A percentile compares a stretch with the other conserved stretches of the same genome.
These are phyloP conservation scores for Mesorhabditis spiculigera DNA, from an alignment of 2,888 invertebrate species.

Conservation along the genomic window DNA sequence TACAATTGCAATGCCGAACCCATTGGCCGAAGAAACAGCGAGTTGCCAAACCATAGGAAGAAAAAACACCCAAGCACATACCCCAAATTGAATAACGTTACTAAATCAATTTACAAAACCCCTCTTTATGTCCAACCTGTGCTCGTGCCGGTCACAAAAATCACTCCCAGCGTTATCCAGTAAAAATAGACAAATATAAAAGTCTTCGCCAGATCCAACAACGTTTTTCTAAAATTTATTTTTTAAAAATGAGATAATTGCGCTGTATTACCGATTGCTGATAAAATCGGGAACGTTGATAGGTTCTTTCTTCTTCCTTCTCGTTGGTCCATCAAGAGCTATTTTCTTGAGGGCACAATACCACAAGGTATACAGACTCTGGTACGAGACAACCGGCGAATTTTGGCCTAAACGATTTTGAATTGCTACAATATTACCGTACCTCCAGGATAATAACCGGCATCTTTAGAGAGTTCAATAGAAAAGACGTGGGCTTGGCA, in stretches of 20 bases:
- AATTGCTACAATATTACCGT: neutral
- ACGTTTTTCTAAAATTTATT: neutral
- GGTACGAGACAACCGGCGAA: neutral
- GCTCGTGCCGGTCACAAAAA: conserved; percentile 90
- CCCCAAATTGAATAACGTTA: conserved; percentile 88
- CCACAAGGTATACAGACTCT: neutral
- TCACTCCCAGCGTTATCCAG: conserved; percentile 88
- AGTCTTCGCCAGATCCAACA: conserved; percentile 60
- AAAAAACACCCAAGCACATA: conserved; percentile 91
- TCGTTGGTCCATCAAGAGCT: neutral
- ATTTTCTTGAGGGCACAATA: conserved; percentile 62
- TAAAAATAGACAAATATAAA: conserved; percentile 81
- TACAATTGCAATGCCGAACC: conserved; percentile 19
- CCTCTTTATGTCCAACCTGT: neutral
- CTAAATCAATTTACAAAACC: neutral
- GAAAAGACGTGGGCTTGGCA: conserved; percentile 81
- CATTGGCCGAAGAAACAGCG: conserved; percentile 85
- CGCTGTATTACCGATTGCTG: conserved; percentile 60
- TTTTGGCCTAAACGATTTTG: neutral
- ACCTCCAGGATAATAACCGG: conserved; percentile 55
- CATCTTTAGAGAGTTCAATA: conserved; percentile 68
- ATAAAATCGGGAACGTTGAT: conserved; percentile 79
- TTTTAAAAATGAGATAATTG: neutral
- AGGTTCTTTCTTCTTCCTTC: conserved; percentile 10
- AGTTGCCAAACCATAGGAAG: conserved; percentile 95